These are phyloP conservation scores for Philotrypesis tridentata DNA, from an alignment of 1,140 invertebrate species.

Conservation along the genomic window DNA sequence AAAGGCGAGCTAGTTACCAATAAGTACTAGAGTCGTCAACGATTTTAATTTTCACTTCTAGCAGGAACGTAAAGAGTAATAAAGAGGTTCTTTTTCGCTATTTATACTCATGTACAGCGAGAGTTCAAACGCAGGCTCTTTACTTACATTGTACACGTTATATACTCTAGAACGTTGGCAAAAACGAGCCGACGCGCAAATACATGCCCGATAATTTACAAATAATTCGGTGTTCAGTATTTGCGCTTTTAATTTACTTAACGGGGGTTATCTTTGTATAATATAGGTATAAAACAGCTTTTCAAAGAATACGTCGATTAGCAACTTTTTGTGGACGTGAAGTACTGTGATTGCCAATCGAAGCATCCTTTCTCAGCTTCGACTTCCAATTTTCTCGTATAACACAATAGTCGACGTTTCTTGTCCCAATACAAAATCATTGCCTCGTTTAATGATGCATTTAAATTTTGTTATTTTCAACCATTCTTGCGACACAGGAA, in stretches of 20 bases:
- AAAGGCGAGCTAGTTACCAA: slow-evolving; percentile 68
- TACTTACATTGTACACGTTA: slow-evolving; percentile 65
- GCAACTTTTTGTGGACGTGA: not conserved
- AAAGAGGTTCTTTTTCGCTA: slow-evolving; percentile 3
- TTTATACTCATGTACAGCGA: not conserved
- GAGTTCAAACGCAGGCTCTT: slow-evolving; percentile 42
- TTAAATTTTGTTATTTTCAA: not conserved
- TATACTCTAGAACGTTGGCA: slow-evolving; percentile 52
- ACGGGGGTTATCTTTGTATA: not conserved
- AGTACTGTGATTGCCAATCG: not conserved
- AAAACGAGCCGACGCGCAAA: slow-evolving; percentile 26
- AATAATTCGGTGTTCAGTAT: slow-evolving; percentile 18
- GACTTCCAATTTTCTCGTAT: slow-evolving; percentile 14
- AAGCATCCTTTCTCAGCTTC: slow-evolving; percentile 15
- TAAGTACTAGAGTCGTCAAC: slow-evolving; percentile 52
- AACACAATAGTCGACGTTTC: not conserved
- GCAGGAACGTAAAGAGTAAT: slow-evolving; percentile 16
- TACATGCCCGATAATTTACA: slow-evolving; percentile 29
- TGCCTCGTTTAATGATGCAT: not conserved
- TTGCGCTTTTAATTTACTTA: slow-evolving; percentile 23
- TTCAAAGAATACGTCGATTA: slow-evolving; percentile 5
- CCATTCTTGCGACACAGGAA: not conserved
- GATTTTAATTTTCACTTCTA: slow-evolving; percentile 19
- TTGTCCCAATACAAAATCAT: not conserved
- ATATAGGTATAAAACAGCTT: slow-evolving; percentile 23